phyloP scores from a whole-genome alignment of 2,113 vertebrate species.

The Actenoides hombroni region DNA sequence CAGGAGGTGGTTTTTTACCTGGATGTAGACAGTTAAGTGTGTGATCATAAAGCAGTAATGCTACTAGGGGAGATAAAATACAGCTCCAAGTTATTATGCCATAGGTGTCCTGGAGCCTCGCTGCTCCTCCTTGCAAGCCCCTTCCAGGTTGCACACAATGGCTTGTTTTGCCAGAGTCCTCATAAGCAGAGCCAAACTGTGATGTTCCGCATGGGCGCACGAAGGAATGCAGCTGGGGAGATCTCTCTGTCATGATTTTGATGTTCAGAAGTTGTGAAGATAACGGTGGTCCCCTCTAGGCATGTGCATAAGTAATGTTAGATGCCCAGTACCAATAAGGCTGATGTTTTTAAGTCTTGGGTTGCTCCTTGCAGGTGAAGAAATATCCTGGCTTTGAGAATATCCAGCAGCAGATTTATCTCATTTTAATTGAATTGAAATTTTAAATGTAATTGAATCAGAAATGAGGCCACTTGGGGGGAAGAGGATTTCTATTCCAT shows the following conservation, averaged over 20 bases:
- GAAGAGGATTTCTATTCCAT: neutral
- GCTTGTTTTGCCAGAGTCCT: neutral
- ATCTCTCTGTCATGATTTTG: neutral
- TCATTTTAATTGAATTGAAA: neutral
- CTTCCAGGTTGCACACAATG: neutral
- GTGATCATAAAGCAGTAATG: neutral
- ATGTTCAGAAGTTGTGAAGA: neutral
- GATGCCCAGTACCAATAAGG: neutral
- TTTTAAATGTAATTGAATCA: neutral
- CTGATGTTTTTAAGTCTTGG: neutral
- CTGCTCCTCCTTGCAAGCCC: neutral
- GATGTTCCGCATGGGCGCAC: neutral
- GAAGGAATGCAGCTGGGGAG: neutral
- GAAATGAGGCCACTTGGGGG: accelerated
- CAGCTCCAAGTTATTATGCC: neutral
- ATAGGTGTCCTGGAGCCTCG: neutral
- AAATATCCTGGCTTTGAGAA: neutral
- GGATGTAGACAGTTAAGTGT: neutral
- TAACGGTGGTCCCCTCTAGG: neutral
- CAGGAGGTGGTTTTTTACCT: neutral
- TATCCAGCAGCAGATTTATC: neutral
- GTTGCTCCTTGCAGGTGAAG: neutral
- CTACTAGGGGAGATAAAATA: neutral
- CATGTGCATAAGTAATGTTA: neutral
- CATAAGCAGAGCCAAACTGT: neutral